Evolutionary conservation across 2,797 vertebrate genomes (phyloP).

Genomic region (Rhincodon typus): DNA sequence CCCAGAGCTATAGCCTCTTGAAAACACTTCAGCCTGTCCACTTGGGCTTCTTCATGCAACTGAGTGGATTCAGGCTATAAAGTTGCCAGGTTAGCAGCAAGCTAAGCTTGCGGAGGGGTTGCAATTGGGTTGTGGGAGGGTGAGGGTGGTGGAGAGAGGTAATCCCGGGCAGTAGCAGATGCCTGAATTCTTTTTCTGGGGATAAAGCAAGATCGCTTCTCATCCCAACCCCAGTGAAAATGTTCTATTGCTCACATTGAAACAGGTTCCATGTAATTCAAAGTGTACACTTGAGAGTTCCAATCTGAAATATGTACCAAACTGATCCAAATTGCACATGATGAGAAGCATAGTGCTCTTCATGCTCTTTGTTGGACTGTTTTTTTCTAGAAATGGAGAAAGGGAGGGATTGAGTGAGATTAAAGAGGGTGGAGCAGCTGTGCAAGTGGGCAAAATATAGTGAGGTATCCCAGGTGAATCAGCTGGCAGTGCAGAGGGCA

Average conservation of each 20-base stretch:
- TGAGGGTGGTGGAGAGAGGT: too few species aligned
- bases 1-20: not conserved
- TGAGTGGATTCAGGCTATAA: not conserved
- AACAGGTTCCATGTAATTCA: not conserved
- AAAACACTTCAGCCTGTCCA: not conserved
- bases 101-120: not conserved
- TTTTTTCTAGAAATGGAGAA: too few species aligned
- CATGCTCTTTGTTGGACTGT: too few species aligned
- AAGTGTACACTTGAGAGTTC: not conserved
- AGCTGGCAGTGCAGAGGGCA: too few species aligned
- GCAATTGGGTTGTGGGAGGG: not conserved
- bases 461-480: too few species aligned
- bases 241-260: not conserved
- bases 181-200: not conserved
- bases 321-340: not conserved
- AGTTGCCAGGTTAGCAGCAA: not conserved
- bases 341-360: too few species aligned
- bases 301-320: not conserved
- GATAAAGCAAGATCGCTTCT: not conserved
- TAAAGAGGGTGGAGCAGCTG: too few species aligned
- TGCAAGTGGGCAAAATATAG: too few species aligned
- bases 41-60: not conserved
- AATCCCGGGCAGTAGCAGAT: not conserved
- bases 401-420: too few species aligned
- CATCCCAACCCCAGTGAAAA: too few species aligned